phyloP scores from a whole-genome alignment of 37 sponge, comb jelly and placozoan species.

The Oscarella lobularis region DNA sequence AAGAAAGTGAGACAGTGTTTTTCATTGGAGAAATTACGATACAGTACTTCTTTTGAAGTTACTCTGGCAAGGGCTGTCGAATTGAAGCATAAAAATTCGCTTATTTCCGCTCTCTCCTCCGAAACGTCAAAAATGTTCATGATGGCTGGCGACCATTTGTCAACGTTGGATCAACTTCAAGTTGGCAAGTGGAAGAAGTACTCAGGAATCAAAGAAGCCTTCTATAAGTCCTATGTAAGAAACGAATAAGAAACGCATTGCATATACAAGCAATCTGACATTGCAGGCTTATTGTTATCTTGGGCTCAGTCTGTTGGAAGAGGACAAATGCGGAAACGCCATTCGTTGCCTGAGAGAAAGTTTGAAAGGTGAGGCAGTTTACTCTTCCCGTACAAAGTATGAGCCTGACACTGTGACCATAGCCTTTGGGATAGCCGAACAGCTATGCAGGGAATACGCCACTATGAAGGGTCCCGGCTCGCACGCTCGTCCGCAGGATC shows the following conservation, averaged over 20 bases:
- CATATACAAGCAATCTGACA: not conserved
- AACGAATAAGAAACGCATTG: too few relatives aligned
- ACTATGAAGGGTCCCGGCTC: conserved; percentile 72
- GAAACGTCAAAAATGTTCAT: conserved; percentile 71
- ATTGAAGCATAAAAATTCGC: conserved; percentile 80
- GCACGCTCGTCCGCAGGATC: conserved; percentile 73
- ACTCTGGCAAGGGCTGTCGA: conserved; percentile 93
- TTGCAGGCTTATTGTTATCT: conserved; percentile 83
- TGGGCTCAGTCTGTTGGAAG: conserved; percentile 68
- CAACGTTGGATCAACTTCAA: conserved; percentile 55
- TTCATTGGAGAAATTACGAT: not conserved
- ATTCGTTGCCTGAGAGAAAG: conserved; percentile 65
- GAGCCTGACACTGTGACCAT: not conserved
- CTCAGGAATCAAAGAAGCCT: conserved; percentile 53
- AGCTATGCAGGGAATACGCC: conserved; percentile 78
- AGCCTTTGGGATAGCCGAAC: conserved; percentile 66
- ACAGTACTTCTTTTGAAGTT: conserved; percentile 3
- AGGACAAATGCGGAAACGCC: conserved; percentile 97
- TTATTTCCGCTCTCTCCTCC: conserved; percentile 63
- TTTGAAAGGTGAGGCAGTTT: conserved; percentile 59
- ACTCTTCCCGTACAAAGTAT: not conserved
- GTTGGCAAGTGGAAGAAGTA: conserved; percentile 86
- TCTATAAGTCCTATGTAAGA: conserved; percentile 87
- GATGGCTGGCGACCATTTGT: conserved; percentile 59
- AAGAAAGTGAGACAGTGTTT: conserved; percentile 51